These are phyloP conservation scores for Macroteleia sp. DNA, from an alignment of 2,888 invertebrate species.

Conservation along the genomic window DNA sequence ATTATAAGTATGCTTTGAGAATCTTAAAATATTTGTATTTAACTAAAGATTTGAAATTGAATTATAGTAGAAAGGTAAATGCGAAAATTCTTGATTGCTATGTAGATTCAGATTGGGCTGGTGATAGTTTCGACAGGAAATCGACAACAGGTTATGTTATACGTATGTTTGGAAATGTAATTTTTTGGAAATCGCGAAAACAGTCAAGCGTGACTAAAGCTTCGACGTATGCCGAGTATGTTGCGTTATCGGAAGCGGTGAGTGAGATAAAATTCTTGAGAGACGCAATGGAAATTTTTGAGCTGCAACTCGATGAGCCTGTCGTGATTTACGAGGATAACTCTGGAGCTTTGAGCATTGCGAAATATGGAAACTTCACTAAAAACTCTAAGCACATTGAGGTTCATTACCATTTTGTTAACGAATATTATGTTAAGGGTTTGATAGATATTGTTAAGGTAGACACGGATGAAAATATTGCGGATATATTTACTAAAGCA, in stretches of 20 bases:
- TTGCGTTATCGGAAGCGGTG: no score
- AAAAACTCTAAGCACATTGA: no score
- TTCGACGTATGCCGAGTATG: slow-evolving; percentile 70
- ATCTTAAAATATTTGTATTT: slow-evolving; percentile 48
- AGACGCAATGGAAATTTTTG: no score
- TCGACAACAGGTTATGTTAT: slow-evolving; percentile 72
- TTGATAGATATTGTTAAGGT: no score
- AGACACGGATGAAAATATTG: no score
- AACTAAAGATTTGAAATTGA: slow-evolving; percentile 50
- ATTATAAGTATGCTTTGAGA: slow-evolving; percentile 48
- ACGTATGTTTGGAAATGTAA: slow-evolving; percentile 73
- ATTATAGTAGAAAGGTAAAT: slow-evolving; percentile 8
- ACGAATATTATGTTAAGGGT: no score
- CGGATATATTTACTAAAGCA: no score
- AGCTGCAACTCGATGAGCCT: no score
- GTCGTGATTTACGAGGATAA: no score
- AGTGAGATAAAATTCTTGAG: background rate
- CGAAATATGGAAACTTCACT: no score
- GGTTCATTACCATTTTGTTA: no score
- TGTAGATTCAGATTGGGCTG: slow-evolving; percentile 44
- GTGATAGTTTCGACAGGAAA: slow-evolving; percentile 38
- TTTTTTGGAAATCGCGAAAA: slow-evolving; percentile 41
- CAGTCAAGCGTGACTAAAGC: slow-evolving; percentile 23
- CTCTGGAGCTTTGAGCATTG: no score
- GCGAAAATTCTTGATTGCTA: background rate